Evolutionary conservation across 2,113 vertebrate genomes (phyloP).

Genomic region (Amphilophus citrinellus): DNA sequence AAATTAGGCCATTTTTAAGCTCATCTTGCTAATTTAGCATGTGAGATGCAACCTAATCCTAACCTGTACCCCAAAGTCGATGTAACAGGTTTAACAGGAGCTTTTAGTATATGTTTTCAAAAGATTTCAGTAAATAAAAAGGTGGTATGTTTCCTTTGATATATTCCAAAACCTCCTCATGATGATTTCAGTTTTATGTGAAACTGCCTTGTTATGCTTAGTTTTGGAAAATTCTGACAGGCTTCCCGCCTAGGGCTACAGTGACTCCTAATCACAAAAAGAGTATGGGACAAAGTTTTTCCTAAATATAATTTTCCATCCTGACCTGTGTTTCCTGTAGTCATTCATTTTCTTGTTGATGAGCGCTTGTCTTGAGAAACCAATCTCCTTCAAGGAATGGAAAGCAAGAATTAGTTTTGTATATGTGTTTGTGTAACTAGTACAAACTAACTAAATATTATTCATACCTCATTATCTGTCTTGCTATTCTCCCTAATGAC

Average conservation of each 20-base stretch:
- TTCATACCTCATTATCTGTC: conserved; percentile 92
- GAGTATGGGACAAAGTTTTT: not conserved
- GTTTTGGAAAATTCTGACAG: not conserved
- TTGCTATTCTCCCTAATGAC: conserved; percentile 97
- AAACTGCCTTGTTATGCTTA: not conserved
- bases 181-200: not conserved
- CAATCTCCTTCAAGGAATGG: conserved; percentile 85
- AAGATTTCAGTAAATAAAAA: not conserved
- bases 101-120: not conserved
- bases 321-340: conserved; percentile 89
- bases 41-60: not conserved
- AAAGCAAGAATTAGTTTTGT: not conserved
- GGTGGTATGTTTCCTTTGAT: not conserved
- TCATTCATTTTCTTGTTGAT: conserved; percentile 98
- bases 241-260: not conserved
- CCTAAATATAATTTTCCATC: not conserved
- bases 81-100: not conserved
- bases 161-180: not conserved
- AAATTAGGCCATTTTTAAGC: not conserved
- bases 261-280: conserved; percentile 6
- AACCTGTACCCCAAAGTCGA: not conserved
- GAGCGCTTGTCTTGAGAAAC: conserved; percentile 93
- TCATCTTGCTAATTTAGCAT: not conserved
- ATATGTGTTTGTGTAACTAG: not conserved
- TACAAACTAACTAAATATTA: rapidly evolving